Evolutionary conservation across 37 sponge, comb jelly and placozoan species (phyloP).

Genomic region (Chondrilla cf. caribensis): DNA sequence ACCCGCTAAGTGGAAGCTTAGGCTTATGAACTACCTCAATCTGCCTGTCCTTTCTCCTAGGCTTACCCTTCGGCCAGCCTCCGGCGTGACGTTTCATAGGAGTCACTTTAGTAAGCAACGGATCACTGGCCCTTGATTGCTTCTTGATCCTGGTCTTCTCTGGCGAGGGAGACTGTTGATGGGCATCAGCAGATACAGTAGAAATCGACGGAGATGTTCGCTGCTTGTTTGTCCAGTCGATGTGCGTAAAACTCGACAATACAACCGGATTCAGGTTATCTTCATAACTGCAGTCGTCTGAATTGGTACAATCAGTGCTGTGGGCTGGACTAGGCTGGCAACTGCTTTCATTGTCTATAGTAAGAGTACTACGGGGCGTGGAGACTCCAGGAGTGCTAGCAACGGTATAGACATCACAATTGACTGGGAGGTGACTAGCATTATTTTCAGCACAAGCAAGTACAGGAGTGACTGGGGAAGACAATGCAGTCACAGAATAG

Average conservation of each 20-base stretch:
- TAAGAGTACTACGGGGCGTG: not conserved
- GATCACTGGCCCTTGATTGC: too few relatives aligned
- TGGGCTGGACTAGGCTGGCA: not conserved
- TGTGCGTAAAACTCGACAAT: not conserved
- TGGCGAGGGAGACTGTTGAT: too few relatives aligned
- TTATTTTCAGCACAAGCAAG: too few relatives aligned
- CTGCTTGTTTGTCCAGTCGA: conserved; percentile 5
- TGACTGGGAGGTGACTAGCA: too few relatives aligned
- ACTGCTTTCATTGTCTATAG: not conserved
- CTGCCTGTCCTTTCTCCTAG: not conserved
- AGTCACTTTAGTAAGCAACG: too few relatives aligned
- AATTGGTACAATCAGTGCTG: not conserved
- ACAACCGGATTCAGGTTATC: not conserved
- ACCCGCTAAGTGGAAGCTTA: conserved; percentile 11
- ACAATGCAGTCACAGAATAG: not conserved
- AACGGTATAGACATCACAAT: too few relatives aligned
- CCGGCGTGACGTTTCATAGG: not conserved
- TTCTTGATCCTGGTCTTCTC: too few relatives aligned
- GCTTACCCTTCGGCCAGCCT: conserved; percentile 20
- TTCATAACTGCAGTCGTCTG: not conserved
- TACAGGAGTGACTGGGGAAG: not conserved
- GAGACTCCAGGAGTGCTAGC: not conserved
- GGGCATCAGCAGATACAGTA: not conserved
- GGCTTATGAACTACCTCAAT: not conserved
- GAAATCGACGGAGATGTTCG: not conserved